Conservation (phyloP, 2,113 vertebrate genomes). For the Pungitius pungitius region DNA sequence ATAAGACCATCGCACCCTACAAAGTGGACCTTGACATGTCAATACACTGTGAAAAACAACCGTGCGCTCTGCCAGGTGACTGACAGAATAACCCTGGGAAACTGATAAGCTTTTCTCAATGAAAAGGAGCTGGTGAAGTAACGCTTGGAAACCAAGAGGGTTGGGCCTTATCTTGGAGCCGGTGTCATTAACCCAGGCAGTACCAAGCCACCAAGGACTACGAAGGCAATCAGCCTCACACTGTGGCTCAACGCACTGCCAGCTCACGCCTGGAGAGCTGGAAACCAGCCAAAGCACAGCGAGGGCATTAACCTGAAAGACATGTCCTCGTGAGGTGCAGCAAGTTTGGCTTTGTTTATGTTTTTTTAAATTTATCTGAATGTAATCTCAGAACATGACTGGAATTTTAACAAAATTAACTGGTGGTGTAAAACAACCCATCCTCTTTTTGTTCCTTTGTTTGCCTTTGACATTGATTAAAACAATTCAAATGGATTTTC, state of each 20-base stretch:
- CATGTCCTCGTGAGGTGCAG: constrained; percentile 29
- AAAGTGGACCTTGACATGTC: constrained; percentile 89
- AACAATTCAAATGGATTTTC: background rate
- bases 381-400: background rate
- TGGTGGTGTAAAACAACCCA: background rate
- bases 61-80: constrained; percentile 71
- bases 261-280: constrained; percentile 73
- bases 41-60: constrained; percentile 83
- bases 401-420: background rate
- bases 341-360: background rate
- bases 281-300: constrained; percentile 62
- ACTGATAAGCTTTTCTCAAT: constrained; percentile 87
- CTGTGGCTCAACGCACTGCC: constrained; percentile 67
- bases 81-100: constrained; percentile 65
- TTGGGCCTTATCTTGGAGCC: constrained; percentile 82
- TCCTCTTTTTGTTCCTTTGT: background rate
- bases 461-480: background rate
- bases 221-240: constrained; percentile 59
- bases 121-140: constrained; percentile 73
- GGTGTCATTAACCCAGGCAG: constrained; percentile 88
- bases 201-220: constrained; percentile 93
- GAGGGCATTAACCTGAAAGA: constrained; percentile 57
- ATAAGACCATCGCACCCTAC: constrained; percentile 75
- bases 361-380: background rate
- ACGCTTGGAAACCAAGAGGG: constrained; percentile 62